Evolutionary conservation across 2,888 invertebrate species (phyloP), one percentile per base, ranked within the genome.

Genomic region (Drosophila mayaguana): DNA sequence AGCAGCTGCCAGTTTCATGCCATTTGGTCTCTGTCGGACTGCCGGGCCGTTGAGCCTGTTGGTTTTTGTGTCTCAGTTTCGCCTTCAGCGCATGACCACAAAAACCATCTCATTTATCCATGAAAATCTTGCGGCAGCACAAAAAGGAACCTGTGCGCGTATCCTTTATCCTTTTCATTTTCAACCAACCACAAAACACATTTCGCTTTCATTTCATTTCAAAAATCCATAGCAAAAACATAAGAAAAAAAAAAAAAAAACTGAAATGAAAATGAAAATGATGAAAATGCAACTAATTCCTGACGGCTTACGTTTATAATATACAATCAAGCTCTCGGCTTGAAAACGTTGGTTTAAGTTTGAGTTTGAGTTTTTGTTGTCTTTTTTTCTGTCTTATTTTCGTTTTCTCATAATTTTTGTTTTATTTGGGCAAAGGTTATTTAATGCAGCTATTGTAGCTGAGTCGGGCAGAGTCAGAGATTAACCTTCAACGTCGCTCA

Each of bases 211-310:
- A 89, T 83, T 88, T 78, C 81, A 80, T 87, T 78, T 75, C 65
- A 60, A 73, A 81, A 72, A 78, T 81, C 65, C 69, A 61, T 34
- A 65, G 45, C 45, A 51, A 32, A 22, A 22, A 22, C 12, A 20
- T 2, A 42, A 42, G 2, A 40, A 40, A n/a, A 62, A 54, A 50
- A 54, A 42, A 64, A 53, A 65, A 22, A 20, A 68, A 38, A 36
- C 5, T 22, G 3, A 73, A 73, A 66, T 69, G 55, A 69, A 71
- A 69, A 80, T 72, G 80, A 87, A 78, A 88, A 84, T 82, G 85
- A 84, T 83, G 88, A 89, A 85, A 85, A 84, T 88, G 85, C 85
- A 89, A 88, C 89, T 85, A 89, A 85, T 89, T 85, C 84, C 90
- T 79, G 79, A 69, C 79, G 82, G 88, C 89, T 85, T 85, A 85